phyloP scores from a whole-genome alignment of 2,113 vertebrate genomes.

The Cololabis saira region DNA sequence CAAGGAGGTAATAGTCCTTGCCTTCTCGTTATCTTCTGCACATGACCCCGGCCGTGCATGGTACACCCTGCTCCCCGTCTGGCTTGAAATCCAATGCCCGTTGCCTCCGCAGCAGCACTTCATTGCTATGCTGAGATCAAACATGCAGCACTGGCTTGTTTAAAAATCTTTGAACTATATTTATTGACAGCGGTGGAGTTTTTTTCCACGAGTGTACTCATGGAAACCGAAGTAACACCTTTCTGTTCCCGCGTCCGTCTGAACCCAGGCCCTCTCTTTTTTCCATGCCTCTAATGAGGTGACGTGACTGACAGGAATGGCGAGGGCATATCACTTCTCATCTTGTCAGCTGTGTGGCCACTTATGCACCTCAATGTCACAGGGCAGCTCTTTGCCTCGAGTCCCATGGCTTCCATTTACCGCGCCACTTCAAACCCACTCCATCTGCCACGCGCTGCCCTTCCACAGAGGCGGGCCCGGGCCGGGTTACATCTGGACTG shows the following conservation, averaged over 20 bases:
- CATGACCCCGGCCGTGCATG: neutral
- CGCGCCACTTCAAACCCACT: conserved; percentile 40
- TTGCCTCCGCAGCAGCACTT: conserved; percentile 26
- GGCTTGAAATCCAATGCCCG: conserved; percentile 23
- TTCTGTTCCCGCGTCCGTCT: conserved; percentile 12
- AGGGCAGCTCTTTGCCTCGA: conserved; percentile 71
- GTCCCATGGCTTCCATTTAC: conserved; percentile 65
- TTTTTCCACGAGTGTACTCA: conserved; percentile 42
- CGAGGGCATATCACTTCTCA: conserved; percentile 79
- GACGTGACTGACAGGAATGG: conserved; percentile 75
- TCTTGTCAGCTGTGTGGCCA: conserved; percentile 77
- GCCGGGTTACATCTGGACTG: conserved; percentile 59
- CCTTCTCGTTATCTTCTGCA: conserved; percentile 44
- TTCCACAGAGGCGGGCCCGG: conserved; percentile 40
- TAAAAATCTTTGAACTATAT: conserved; percentile 51
- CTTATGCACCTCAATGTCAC: conserved; percentile 78
- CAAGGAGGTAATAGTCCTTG: conserved; percentile 75
- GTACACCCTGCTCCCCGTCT: conserved; percentile 1
- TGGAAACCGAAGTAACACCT: conserved; percentile 46
- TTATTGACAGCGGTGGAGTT: conserved; percentile 51
- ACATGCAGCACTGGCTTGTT: conserved; percentile 52
- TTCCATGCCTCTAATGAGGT: conserved; percentile 73
- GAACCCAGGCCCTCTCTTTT: conserved; percentile 23
- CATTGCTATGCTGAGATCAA: conserved; percentile 32
- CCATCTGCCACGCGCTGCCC: conserved; percentile 63